Conservation (phyloP, 2,888 invertebrate species). For the Drosophila anomalata region DNA sequence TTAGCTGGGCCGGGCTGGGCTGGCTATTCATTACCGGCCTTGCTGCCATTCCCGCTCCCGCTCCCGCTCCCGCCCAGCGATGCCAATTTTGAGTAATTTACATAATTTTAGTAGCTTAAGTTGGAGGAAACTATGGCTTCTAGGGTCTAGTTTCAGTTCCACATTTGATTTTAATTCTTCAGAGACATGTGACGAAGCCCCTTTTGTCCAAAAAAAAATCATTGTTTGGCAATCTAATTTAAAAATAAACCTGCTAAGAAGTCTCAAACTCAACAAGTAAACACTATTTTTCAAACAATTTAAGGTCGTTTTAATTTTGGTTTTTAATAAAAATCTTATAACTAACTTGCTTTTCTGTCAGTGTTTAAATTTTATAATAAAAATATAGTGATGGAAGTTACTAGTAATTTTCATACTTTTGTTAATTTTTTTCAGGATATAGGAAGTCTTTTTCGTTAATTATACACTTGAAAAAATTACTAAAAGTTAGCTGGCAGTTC, state of each 20-base stretch:
- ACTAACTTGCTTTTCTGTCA: no score
- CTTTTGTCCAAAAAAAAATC: background rate
- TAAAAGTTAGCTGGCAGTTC: slow-evolving; percentile 3
- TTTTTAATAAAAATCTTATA: background rate
- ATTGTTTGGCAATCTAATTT: background rate
- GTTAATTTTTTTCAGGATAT: slow-evolving; percentile 1
- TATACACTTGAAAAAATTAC: background rate
- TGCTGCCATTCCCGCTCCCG: slow-evolving; percentile 48
- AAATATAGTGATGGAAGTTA: background rate
- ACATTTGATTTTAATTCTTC: background rate
- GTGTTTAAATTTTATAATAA: no score
- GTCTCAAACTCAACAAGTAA: background rate
- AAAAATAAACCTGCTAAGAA: background rate
- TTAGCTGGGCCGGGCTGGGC: slow-evolving; percentile 20
- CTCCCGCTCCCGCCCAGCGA: slow-evolving; percentile 36
- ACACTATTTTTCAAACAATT: background rate
- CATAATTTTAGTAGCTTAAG: slow-evolving; percentile 62
- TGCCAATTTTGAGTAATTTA: slow-evolving; percentile 54
- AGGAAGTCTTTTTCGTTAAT: background rate
- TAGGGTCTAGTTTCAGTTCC: no score
- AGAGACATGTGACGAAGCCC: background rate
- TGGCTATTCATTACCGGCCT: slow-evolving; percentile 33
- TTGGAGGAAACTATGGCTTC: slow-evolving; percentile 8
- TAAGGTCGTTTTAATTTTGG: background rate
- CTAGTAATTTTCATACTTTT: background rate